Conservation (phyloP, 2,113 vertebrate genomes). For the Micromys minutus region DNA sequence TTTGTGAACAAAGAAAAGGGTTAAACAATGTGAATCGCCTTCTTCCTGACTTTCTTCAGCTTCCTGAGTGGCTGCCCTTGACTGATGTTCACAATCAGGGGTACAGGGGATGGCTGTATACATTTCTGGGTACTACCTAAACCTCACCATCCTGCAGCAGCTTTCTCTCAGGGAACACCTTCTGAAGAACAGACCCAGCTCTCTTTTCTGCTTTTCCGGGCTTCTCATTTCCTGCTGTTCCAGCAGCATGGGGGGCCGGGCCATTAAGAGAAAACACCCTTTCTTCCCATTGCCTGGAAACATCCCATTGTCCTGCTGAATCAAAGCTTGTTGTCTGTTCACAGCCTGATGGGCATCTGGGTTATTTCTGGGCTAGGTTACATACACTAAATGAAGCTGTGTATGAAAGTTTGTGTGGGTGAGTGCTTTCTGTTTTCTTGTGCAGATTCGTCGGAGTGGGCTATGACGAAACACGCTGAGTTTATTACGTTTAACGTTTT, state of each 20-base stretch:
- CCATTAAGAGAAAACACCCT: background rate
- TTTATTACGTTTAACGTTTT: background rate
- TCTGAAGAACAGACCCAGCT: background rate
- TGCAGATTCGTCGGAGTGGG: background rate
- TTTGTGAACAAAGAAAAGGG: background rate
- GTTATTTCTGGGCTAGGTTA: conserved; percentile 22
- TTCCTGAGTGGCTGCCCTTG: background rate
- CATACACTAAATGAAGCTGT: background rate
- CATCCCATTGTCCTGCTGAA: background rate
- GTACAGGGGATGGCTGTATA: background rate
- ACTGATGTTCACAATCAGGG: background rate
- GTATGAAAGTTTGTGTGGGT: background rate
- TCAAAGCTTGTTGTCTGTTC: background rate
- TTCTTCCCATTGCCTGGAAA: background rate
- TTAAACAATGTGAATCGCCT: background rate
- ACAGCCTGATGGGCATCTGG: background rate
- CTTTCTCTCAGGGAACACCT: background rate
- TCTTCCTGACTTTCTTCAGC: background rate
- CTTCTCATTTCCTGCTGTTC: background rate
- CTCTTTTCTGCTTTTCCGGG: background rate
- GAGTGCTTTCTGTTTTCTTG: background rate
- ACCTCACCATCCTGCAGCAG: background rate
- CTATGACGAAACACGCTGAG: background rate
- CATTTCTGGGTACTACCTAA: background rate
- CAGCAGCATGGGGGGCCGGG: background rate